phyloP scores from a whole-genome alignment of 2,797 vertebrate genomes.

The Channallabes apus region DNA sequence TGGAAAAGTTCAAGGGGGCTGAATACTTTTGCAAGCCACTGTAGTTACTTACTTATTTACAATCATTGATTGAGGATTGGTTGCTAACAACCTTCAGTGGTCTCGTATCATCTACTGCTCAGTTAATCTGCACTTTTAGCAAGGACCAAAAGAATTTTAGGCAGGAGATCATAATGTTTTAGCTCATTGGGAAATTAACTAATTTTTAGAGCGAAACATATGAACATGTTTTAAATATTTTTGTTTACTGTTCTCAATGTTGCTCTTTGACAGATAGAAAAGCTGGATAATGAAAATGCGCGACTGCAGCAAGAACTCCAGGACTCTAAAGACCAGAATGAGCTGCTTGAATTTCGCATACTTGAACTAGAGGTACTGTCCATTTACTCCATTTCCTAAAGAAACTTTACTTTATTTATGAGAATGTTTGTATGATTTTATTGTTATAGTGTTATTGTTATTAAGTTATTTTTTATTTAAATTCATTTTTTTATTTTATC shows the following conservation, averaged over 20 bases:
- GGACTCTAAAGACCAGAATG: constrained; percentile 96
- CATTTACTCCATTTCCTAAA: background rate
- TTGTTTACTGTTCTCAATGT: background rate
- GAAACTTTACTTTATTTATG: background rate
- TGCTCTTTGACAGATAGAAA: constrained; percentile 82
- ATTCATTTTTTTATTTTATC: no score
- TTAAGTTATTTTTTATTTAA: background rate
- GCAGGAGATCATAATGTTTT: background rate
- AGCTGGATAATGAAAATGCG: constrained; percentile 81
- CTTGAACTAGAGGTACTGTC: constrained; percentile 90
- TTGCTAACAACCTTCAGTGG: background rate
- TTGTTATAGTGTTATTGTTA: background rate
- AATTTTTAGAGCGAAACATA: background rate
- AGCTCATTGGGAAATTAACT: background rate
- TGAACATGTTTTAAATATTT: background rate
- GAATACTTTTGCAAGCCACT: no score
- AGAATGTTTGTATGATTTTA: background rate
- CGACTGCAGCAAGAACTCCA: constrained; percentile 91
- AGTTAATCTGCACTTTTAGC: background rate
- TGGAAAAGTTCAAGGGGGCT: no score
- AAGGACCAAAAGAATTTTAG: background rate
- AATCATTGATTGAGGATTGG: no score
- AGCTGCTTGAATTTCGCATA: constrained; percentile 96
- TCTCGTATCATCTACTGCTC: background rate
- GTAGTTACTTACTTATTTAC: no score